These are phyloP conservation scores for Butorides virescens DNA, from an alignment of 2,113 vertebrate genomes.

Conservation along the genomic window DNA sequence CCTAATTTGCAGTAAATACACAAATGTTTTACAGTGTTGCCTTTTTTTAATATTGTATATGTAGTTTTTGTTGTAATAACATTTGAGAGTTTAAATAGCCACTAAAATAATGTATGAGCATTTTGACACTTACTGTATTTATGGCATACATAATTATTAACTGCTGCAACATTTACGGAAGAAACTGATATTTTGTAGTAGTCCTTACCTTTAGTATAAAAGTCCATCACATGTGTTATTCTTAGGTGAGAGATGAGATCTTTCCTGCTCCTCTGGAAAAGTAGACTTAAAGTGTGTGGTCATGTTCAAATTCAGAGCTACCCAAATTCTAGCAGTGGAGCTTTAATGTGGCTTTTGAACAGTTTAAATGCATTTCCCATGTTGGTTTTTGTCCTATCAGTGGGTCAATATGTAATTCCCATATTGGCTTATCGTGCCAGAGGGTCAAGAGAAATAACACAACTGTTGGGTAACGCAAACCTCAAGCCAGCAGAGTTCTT, in stretches of 20 bases:
- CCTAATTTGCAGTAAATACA: background rate
- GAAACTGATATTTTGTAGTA: background rate
- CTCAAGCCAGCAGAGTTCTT: background rate
- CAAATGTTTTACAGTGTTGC: background rate
- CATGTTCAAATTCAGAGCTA: background rate
- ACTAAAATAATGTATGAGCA: background rate
- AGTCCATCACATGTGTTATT: background rate
- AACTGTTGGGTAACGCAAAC: background rate
- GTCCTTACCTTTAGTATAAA: background rate
- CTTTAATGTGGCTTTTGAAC: background rate
- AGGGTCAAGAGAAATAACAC: background rate
- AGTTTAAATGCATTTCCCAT: background rate
- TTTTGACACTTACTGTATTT: background rate
- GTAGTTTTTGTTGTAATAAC: background rate
- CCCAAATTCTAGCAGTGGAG: background rate
- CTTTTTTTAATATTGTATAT: background rate
- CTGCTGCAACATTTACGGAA: background rate
- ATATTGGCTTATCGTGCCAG: background rate
- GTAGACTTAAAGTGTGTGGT: background rate
- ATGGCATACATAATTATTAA: rapidly evolving
- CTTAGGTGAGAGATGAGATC: background rate
- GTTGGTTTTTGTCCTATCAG: background rate
- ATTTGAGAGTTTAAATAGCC: background rate
- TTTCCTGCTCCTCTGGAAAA: background rate
- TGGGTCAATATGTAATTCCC: background rate